Conservation (phyloP, 2,888 invertebrate species). For the Lasius platythorax region DNA sequence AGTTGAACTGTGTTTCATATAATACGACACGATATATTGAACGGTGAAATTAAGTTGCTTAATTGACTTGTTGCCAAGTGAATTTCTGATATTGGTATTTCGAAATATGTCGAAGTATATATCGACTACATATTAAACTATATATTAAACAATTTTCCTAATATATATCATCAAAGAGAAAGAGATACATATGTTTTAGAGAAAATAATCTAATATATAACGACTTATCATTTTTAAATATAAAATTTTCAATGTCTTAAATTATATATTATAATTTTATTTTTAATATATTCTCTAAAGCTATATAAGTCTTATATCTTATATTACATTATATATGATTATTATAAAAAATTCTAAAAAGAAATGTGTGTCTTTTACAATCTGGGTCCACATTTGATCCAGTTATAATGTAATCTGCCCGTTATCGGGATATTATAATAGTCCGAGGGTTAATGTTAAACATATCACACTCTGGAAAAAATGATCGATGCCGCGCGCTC, state of each 20-base stretch:
- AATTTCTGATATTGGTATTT: background rate
- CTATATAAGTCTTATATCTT: background rate
- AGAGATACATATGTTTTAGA: background rate
- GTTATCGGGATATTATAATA: slow-evolving; percentile 46
- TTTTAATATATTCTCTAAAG: background rate
- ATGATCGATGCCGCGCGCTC: slow-evolving; percentile 47
- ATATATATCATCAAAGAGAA: background rate
- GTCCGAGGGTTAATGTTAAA: slow-evolving; percentile 31
- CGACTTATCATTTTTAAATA: background rate
- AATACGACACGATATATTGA: background rate
- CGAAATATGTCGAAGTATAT: background rate
- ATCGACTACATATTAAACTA: background rate
- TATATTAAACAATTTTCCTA: background rate
- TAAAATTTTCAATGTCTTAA: background rate
- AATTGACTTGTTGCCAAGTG: background rate
- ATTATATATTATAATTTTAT: background rate
- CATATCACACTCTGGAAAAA: slow-evolving; percentile 36
- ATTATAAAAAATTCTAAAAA: background rate
- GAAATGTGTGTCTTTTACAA: slow-evolving; percentile 1
- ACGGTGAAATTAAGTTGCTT: background rate
- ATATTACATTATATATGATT: background rate
- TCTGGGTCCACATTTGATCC: background rate
- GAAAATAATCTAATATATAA: background rate
- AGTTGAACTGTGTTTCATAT: background rate
- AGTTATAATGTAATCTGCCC: background rate